These are phyloP conservation scores for Myiozetetes cayanensis DNA, from an alignment of 2,113 vertebrate species.

Conservation along the genomic window DNA sequence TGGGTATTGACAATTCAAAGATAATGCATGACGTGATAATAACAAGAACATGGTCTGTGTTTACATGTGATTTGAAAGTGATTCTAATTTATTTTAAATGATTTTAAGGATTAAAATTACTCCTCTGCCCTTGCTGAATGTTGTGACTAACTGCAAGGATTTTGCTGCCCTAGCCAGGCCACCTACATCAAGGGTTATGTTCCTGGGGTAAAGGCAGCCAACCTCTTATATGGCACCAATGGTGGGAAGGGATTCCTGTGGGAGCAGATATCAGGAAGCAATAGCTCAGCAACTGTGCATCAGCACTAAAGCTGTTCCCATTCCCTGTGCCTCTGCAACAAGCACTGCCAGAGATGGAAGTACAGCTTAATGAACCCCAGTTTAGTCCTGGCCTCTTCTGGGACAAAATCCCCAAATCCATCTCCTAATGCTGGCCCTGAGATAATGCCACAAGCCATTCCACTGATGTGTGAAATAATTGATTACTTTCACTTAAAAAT, in stretches of 20 bases:
- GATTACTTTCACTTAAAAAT: background rate
- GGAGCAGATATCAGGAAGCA: background rate
- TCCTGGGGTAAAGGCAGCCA: background rate
- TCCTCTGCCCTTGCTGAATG: background rate
- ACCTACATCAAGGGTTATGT: background rate
- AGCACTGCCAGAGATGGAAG: background rate
- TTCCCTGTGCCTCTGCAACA: background rate
- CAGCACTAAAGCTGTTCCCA: background rate
- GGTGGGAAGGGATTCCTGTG: background rate
- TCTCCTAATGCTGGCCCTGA: background rate
- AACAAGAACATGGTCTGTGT: background rate
- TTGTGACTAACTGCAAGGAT: background rate
- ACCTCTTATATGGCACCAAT: background rate
- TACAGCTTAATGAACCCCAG: fast-evolving
- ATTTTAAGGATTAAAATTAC: background rate
- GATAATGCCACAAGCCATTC: background rate
- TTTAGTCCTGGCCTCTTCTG: background rate
- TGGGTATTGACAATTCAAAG: background rate
- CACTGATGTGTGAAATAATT: background rate
- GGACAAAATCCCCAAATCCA: background rate
- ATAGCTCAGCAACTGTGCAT: background rate
- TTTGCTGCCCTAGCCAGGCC: background rate
- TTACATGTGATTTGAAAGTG: background rate
- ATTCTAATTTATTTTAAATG: background rate
- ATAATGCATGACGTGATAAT: background rate